Conservation (phyloP, 2,797 vertebrate genomes). For the Sphenopsis melanotis region DNA sequence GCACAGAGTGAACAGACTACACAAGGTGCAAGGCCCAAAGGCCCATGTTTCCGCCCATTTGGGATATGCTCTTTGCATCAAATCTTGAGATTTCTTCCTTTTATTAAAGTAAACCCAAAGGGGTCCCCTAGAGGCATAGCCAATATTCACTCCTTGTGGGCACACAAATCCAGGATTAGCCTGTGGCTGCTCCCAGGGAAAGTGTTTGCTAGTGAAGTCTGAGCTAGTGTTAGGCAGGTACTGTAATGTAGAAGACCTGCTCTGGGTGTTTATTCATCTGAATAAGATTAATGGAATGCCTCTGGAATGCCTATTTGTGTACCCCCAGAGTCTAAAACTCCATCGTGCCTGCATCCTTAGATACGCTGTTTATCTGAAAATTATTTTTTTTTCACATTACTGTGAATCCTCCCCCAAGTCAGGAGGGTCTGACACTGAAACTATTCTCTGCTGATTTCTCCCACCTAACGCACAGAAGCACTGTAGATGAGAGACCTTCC, state of each 20-base stretch:
- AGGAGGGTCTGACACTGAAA: neutral
- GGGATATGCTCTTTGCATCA: conserved; percentile 42
- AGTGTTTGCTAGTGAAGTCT: neutral
- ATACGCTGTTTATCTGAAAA: neutral
- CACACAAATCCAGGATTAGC: conserved; percentile 24
- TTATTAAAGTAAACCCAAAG: conserved; percentile 54
- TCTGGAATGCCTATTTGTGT: neutral
- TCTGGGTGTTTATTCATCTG: neutral
- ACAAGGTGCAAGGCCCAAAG: conserved; percentile 50
- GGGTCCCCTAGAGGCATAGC: conserved; percentile 43
- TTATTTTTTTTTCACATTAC: neutral
- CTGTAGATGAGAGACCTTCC: neutral
- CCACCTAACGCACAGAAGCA: neutral
- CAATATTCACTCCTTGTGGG: conserved; percentile 46
- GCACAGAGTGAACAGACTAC: neutral
- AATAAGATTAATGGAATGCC: neutral
- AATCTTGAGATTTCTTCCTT: conserved; percentile 45
- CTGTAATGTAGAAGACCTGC: neutral
- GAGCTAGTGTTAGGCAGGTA: neutral
- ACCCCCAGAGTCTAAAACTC: neutral
- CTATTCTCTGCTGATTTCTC: neutral
- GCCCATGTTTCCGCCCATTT: neutral
- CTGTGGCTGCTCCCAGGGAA: conserved; percentile 28
- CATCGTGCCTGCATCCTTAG: neutral
- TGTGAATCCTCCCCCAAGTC: neutral